Percentiles rank a stretch among this genome's conserved stretches.
Conservation (phyloP, 2,113 vertebrate genomes). For the Pogonocichla stellata region DNA sequence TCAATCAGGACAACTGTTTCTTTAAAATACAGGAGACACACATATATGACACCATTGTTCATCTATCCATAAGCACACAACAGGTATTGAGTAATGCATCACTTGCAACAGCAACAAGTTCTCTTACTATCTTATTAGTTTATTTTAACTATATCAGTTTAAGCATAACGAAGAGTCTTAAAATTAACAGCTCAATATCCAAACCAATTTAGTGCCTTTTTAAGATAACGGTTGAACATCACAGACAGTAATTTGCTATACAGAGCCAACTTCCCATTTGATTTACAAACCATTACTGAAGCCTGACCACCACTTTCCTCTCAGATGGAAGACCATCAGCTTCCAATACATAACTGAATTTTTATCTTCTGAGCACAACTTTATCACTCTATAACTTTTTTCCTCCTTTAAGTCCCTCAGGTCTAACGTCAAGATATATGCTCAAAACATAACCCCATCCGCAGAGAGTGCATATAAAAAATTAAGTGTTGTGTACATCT, state of each 20-base stretch:
- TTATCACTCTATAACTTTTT: neutral
- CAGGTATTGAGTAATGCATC: rapidly evolving
- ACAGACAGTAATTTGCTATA: neutral
- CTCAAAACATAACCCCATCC: neutral
- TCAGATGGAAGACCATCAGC: neutral
- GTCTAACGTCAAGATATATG: neutral
- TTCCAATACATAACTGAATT: neutral
- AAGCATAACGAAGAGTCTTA: neutral
- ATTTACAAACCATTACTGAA: neutral
- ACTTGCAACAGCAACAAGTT: neutral
- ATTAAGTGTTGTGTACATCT: neutral
- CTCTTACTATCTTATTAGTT: neutral
- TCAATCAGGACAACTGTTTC: neutral
- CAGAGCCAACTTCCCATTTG: rapidly evolving
- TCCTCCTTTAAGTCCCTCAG: neutral
- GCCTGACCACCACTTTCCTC: neutral
- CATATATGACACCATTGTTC: neutral
- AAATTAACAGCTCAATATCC: neutral
- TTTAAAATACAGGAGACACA: neutral
- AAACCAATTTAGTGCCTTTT: neutral
- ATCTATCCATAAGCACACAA: neutral
- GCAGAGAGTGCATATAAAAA: neutral
- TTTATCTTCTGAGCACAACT: neutral
- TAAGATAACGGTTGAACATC: neutral
- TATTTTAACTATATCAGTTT: neutral